phyloP scores from a whole-genome alignment of 2,797 vertebrate species.

The Malurus leucopterus region DNA sequence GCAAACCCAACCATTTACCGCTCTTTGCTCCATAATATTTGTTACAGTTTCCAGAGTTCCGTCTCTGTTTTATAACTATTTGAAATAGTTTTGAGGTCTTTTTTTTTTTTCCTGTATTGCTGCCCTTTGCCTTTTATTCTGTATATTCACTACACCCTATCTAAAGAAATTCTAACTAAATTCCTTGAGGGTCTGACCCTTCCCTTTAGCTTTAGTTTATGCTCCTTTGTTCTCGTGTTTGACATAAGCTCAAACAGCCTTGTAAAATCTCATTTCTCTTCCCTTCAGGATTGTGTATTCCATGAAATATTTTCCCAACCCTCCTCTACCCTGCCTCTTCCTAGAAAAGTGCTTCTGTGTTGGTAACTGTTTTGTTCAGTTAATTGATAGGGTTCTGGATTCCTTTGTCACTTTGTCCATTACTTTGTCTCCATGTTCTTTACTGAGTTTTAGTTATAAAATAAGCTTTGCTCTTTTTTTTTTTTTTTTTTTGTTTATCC shows the following conservation, averaged over 20 bases:
- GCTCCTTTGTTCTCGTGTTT: conserved; percentile 74
- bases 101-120: background rate
- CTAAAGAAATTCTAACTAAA: conserved; percentile 72
- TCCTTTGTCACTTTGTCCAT: background rate
- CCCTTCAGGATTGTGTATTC: conserved; percentile 72
- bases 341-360: conserved; percentile 40
- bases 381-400: conserved; percentile 15
- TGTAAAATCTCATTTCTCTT: conserved; percentile 74
- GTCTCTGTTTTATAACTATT: conserved; percentile 26
- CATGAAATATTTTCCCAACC: conserved; percentile 40
- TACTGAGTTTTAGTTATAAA: background rate
- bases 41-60: background rate
- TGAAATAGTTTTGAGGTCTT: conserved; percentile 7
- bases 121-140: conserved; percentile 65
- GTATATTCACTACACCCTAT: conserved; percentile 62
- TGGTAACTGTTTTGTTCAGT: conserved; percentile 9
- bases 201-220: conserved; percentile 72
- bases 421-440: background rate
- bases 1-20: background rate
- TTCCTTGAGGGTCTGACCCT: conserved; percentile 77
- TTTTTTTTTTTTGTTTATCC: background rate
- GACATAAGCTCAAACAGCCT: conserved; percentile 73
- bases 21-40: background rate
- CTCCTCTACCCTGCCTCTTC: background rate
- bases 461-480: background rate